phyloP scores from a whole-genome alignment of 1,140 invertebrate genomes.

The Condylostylus longicornis region DNA sequence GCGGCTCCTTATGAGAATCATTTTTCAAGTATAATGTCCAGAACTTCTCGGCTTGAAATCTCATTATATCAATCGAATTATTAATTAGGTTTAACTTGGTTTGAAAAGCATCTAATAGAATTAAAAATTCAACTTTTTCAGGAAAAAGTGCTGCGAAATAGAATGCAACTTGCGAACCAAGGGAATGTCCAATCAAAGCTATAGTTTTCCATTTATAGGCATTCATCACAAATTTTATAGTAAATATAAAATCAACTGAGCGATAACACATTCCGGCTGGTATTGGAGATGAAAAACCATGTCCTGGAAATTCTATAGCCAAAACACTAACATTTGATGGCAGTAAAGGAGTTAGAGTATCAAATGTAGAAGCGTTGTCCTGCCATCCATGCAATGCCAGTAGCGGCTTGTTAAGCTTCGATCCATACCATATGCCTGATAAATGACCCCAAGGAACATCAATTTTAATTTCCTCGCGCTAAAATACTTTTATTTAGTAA shows the following conservation, averaged over 20 bases:
- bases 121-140: conserved; percentile 39
- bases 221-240: conserved; percentile 40
- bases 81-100: conserved; percentile 23
- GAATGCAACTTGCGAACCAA: conserved; percentile 41
- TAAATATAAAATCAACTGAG: conserved; percentile 35
- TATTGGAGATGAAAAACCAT: conserved; percentile 48
- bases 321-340: conserved; percentile 40
- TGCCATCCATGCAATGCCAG: conserved; percentile 58
- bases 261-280: conserved; percentile 43
- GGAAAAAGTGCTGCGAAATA: conserved; percentile 40
- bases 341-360: conserved; percentile 45
- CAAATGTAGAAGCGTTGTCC: conserved; percentile 56
- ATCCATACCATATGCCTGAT: conserved; percentile 50
- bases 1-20: conserved; percentile 34
- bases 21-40: conserved; percentile 20
- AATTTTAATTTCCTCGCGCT: conserved; percentile 42
- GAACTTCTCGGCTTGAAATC: conserved; percentile 24
- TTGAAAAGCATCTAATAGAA: conserved; percentile 43
- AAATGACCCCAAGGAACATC: conserved; percentile 47
- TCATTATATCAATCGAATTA: conserved; percentile 16
- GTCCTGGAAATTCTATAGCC: conserved; percentile 53
- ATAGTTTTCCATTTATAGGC: conserved; percentile 51
- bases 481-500: too few species aligned
- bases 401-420: conserved; percentile 41
- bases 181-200: conserved; percentile 49